Percentiles rank a stretch among this genome's conserved stretches.
Evolutionary conservation across 2,113 vertebrate genomes (phyloP).

Genomic region (Pimephales promelas): DNA sequence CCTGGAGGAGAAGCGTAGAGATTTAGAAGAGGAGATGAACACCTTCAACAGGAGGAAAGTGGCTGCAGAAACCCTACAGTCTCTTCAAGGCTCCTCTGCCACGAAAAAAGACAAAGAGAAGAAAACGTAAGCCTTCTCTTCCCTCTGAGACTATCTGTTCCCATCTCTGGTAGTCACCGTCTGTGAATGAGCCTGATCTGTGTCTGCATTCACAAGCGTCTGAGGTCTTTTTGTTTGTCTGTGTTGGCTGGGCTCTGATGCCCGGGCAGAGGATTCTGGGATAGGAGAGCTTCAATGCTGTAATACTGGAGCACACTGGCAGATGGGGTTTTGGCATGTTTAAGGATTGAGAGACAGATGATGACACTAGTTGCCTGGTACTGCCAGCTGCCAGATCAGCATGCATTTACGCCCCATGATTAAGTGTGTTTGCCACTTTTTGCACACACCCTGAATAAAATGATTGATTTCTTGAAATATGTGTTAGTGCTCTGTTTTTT

Average conservation of each 20-base stretch:
- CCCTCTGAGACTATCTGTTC: conserved; percentile 52
- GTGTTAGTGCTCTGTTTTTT: neutral
- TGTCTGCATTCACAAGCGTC: conserved; percentile 28
- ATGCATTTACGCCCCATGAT: neutral
- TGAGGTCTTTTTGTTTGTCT: conserved; percentile 19
- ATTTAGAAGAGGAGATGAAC: conserved; percentile 59
- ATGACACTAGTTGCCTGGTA: neutral
- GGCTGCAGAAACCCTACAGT: conserved; percentile 54
- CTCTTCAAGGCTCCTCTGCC: conserved; percentile 42
- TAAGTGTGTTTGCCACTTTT: neutral
- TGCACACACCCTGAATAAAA: neutral
- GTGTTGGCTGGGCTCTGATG: conserved; percentile 39
- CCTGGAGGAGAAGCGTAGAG: conserved; percentile 55
- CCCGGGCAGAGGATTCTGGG: neutral
- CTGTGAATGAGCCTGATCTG: conserved; percentile 26
- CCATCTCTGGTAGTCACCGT: conserved; percentile 51
- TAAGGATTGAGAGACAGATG: conserved; percentile 2
- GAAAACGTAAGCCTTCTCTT: conserved; percentile 47
- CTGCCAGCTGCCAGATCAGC: neutral
- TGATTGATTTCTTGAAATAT: conserved; percentile 13
- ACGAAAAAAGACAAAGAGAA: conserved; percentile 56
- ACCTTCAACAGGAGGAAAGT: conserved; percentile 58
- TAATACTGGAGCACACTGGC: conserved; percentile 76
- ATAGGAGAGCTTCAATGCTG: neutral
- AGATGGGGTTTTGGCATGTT: conserved; percentile 58